A percentile compares a stretch with the other conserved stretches of the same genome.
Evolutionary conservation across 2,113 vertebrate species (phyloP).

Genomic region (Ciconia maguari): DNA sequence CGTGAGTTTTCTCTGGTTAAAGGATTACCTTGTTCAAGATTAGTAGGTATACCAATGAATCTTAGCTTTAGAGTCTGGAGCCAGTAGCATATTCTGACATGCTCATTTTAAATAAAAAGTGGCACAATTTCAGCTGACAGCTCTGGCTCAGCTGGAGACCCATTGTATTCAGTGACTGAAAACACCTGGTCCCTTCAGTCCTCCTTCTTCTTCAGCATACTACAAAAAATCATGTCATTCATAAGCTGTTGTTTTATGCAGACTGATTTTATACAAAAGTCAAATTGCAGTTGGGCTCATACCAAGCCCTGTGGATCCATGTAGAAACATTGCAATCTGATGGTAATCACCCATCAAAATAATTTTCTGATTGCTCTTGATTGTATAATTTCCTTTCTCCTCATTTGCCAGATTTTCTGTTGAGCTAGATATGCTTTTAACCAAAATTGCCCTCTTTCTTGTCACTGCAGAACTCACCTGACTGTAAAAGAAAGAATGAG

Average conservation of each 20-base stretch:
- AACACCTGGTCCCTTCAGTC: not conserved
- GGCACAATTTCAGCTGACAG: not conserved
- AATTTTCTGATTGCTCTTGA: not conserved
- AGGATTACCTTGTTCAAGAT: not conserved
- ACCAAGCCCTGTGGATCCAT: not conserved
- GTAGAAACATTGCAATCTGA: conserved; percentile 18
- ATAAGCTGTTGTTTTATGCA: not conserved
- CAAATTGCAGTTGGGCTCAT: not conserved
- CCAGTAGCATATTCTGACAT: not conserved
- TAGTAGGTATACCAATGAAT: not conserved
- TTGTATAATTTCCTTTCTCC: conserved; percentile 14
- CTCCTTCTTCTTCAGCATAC: not conserved
- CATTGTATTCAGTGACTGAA: not conserved
- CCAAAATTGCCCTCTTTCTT: conserved; percentile 13
- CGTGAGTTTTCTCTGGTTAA: not conserved
- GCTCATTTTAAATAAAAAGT: not conserved
- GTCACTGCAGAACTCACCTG: not conserved
- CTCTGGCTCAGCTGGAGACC: not conserved
- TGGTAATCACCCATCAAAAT: conserved; percentile 24
- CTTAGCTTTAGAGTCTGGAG: not conserved
- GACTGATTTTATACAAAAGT: not conserved
- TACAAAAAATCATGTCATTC: not conserved
- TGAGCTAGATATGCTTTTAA: conserved; percentile 14
- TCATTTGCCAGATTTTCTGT: conserved; percentile 2
- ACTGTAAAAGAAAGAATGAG: not conserved